phyloP scores from a whole-genome alignment of 2,113 vertebrate genomes.

The Toxotes jaculatrix region DNA sequence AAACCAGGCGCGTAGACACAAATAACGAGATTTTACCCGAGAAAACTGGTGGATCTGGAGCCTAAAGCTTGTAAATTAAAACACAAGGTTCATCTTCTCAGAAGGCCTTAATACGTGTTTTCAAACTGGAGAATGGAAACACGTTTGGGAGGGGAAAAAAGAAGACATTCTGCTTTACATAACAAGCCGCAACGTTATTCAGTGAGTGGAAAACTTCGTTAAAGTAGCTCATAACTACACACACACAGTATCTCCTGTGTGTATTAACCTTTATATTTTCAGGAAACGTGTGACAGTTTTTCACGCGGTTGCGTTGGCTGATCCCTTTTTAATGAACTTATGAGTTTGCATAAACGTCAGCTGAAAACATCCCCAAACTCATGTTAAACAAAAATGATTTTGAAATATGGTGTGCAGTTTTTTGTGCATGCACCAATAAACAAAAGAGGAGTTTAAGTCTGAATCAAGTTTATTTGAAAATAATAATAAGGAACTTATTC shows the following conservation, averaged over 20 bases:
- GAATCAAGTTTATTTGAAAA: background rate
- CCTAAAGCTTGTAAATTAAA: background rate
- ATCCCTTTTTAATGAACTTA: background rate
- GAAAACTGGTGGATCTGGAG: background rate
- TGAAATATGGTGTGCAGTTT: background rate
- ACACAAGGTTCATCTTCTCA: background rate
- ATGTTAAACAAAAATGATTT: background rate
- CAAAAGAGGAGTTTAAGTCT: background rate
- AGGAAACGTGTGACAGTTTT: background rate
- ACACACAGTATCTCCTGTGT: too few relatives aligned
- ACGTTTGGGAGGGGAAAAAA: too few relatives aligned
- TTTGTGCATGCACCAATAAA: background rate
- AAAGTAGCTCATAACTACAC: background rate
- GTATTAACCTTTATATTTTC: background rate
- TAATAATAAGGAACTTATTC: background rate
- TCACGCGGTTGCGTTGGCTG: background rate
- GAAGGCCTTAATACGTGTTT: background rate
- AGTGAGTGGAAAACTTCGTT: background rate
- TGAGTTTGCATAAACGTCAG: background rate
- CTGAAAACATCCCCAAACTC: background rate
- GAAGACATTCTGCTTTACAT: too few relatives aligned
- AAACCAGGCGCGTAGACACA: background rate
- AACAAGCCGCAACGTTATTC: background rate
- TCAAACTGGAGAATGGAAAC: too few relatives aligned
- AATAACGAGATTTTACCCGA: background rate